Evolutionary conservation across 2,888 invertebrate genomes (phyloP), one percentile per base, ranked within the genome.

Genomic region (Temnothorax unifasciatus): DNA sequence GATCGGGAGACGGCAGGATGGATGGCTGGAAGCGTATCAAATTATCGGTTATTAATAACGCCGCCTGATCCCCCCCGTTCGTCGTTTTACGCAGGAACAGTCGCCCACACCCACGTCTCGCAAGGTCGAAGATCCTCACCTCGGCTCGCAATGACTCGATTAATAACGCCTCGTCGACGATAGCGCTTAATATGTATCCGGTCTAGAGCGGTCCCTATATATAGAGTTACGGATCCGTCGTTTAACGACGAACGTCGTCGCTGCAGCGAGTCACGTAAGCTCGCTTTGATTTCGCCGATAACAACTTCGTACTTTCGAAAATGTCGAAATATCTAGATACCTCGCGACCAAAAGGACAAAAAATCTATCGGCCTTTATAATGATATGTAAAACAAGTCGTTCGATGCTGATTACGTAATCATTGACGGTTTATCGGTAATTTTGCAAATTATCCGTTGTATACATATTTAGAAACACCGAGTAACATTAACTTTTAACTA

Each of bases 11-110:
- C 85, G 71, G 81, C 82, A 75, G 77, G 86, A 87, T 74, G 85
- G 87, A 88, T 86, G 85, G 75, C 83, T 89, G 90, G 89, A 89
- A 91, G 90, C 93, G 92, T 92, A 93, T 93, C 90, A 91, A 93
- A 93, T 93, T 93, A 93, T 93, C 92, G 92, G 91, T 93, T 93
- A 93, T 93, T 94, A 93, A 93, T 93, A 93, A 92, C 91, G 54
- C 71, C 25, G 79, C 47, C 79, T 81, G 74, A 59, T 73, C 47
- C n/a, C 66, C n/a, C 25, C 73, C 44, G 38, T 50, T 81, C 64
- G 63, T 52, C 66, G 85, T 76, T 85, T 71, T 73, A 61, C 73
- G 74, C 47, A 74, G 86, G 86, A 86, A 86, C 83, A 83, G 85
- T 88, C 89, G 89, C 90, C 86, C 87, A 90, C 87, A 84, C 79